These are phyloP conservation scores for Cherax quadricarinatus DNA, from an alignment of 1,140 invertebrate species.

Conservation along the genomic window DNA sequence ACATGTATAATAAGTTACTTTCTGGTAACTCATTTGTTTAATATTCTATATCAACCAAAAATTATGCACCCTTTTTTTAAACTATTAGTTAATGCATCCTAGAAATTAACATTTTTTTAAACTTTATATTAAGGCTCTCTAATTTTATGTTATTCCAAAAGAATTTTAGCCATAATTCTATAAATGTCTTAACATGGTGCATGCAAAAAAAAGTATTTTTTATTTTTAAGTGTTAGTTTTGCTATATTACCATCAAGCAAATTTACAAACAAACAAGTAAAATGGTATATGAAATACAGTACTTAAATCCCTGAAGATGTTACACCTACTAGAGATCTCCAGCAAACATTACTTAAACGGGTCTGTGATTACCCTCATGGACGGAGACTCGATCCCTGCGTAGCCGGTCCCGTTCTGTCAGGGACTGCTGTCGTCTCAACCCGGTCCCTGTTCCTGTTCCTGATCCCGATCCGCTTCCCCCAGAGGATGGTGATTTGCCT, in stretches of 20 bases:
- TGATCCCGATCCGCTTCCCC: slow-evolving; percentile 25
- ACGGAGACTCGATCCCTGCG: slow-evolving; percentile 58
- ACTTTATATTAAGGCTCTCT: background rate
- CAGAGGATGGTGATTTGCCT: slow-evolving; percentile 61
- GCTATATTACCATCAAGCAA: background rate
- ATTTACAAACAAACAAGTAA: background rate
- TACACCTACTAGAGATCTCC: background rate
- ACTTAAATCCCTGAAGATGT: background rate
- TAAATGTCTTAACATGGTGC: background rate
- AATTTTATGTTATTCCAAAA: background rate
- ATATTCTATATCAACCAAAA: background rate
- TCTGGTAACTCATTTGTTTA: background rate
- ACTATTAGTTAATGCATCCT: background rate
- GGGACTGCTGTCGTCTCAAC: slow-evolving; percentile 64
- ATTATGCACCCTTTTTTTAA: background rate
- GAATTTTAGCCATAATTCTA: background rate
- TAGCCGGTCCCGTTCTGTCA: slow-evolving; percentile 62
- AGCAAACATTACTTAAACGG: slow-evolving; percentile 11
- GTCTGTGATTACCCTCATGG: slow-evolving; percentile 64
- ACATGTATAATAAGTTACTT: background rate
- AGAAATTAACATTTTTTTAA: background rate
- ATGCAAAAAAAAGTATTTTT: background rate
- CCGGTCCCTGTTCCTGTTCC: slow-evolving; percentile 55
- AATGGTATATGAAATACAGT: background rate
- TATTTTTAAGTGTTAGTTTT: background rate